phyloP scores from a whole-genome alignment of 2,888 invertebrate genomes.

The Chloroclystis v-ata region DNA sequence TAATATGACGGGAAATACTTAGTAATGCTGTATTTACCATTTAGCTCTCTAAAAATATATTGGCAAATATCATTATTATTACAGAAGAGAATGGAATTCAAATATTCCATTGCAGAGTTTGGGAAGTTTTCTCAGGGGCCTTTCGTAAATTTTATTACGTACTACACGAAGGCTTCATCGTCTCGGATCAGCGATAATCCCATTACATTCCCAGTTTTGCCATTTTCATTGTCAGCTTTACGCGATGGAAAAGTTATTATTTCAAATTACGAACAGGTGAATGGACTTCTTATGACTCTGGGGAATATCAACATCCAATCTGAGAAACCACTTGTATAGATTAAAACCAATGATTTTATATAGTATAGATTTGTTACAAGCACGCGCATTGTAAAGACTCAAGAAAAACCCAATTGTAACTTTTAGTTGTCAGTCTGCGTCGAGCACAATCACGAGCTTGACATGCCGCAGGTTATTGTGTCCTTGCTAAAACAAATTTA shows the following conservation, averaged over 20 bases:
- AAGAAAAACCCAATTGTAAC: no score
- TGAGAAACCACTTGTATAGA: no score
- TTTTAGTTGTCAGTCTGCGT: no score
- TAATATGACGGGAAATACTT: no score
- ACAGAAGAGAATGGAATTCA: slow-evolving; percentile 29
- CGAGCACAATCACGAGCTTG: no score
- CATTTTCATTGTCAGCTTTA: slow-evolving; percentile 55
- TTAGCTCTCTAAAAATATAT: not conserved
- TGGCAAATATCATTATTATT: not conserved
- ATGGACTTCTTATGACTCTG: slow-evolving; percentile 8
- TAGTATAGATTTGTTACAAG: no score
- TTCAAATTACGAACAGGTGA: slow-evolving; percentile 45
- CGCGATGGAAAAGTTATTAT: slow-evolving; percentile 59
- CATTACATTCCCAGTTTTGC: slow-evolving; percentile 61
- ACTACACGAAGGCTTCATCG: slow-evolving; percentile 53
- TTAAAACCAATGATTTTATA: no score
- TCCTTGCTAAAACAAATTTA: no score
- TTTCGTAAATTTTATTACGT: slow-evolving; percentile 58
- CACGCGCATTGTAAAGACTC: no score
- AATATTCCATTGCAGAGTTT: slow-evolving; percentile 34
- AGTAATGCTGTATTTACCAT: no score
- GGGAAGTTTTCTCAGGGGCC: slow-evolving; percentile 42
- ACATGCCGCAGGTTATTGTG: no score
- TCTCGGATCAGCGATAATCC: slow-evolving; percentile 65
- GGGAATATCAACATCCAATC: not conserved